These are phyloP conservation scores for Podarcis cretensis DNA, from an alignment of 2,113 vertebrate genomes.

Conservation along the genomic window DNA sequence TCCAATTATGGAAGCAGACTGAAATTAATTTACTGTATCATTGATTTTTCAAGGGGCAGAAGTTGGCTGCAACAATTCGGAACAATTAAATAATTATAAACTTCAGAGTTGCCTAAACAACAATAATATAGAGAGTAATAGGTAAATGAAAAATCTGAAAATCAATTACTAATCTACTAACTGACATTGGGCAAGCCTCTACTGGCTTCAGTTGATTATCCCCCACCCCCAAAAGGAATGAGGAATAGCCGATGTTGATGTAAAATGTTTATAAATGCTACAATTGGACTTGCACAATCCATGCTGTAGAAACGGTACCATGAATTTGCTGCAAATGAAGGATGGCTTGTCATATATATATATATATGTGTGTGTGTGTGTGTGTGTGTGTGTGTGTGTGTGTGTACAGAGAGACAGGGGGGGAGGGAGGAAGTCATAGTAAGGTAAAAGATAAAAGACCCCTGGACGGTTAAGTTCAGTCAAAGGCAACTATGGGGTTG, in stretches of 20 bases:
- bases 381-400: neutral
- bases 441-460: no score
- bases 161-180: neutral
- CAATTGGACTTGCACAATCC: neutral
- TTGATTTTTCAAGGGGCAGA: constrained; percentile 64
- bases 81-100: constrained; percentile 23
- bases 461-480: no score
- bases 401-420: no score
- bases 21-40: constrained; percentile 69
- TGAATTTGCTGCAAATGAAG: neutral
- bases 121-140: neutral
- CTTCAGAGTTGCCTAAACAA: constrained; percentile 38
- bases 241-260: neutral
- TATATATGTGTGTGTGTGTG: no score
- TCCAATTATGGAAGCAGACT: constrained; percentile 56
- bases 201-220: neutral
- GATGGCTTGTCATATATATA: neutral
- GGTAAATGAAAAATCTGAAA: constrained; percentile 8
- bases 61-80: constrained; percentile 48
- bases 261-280: neutral
- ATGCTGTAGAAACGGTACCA: neutral
- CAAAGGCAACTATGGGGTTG: no score
- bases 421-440: neutral
- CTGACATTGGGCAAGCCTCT: neutral
- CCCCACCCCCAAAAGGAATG: neutral